A percentile compares a stretch with the other conserved stretches of the same genome.
Evolutionary conservation across 2,797 vertebrate genomes (phyloP).

Genomic region (Tangara arthus): DNA sequence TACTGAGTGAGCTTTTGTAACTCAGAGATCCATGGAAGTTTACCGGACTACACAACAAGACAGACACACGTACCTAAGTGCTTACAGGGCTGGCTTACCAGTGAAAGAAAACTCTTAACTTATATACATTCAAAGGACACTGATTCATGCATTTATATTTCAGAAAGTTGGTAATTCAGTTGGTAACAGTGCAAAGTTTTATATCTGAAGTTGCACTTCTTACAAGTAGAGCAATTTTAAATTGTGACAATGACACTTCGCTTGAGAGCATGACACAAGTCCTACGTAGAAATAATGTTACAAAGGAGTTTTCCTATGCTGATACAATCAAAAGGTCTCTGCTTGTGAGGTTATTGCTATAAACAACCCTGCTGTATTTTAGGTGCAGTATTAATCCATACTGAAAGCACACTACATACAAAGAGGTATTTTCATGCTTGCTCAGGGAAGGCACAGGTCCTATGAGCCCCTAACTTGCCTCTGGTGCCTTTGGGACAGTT

Average conservation of each 20-base stretch:
- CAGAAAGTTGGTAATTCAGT: neutral
- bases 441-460: neutral
- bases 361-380: neutral
- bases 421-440: neutral
- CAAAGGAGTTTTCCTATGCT: neutral
- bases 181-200: neutral
- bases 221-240: neutral
- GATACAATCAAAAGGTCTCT: neutral
- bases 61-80: rapidly evolving
- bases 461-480: neutral
- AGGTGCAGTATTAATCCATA: neutral
- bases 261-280: neutral
- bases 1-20: neutral
- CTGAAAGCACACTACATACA: neutral
- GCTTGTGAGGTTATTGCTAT: neutral
- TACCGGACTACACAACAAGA: neutral
- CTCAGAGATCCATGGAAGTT: neutral
- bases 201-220: neutral
- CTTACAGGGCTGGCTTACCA: neutral
- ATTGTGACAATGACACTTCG: neutral
- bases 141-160: neutral
- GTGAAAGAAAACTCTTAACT: neutral
- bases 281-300: neutral
- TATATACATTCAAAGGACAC: neutral
- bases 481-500: neutral